Percentiles rank a stretch among this genome's conserved stretches.
Conservation (phyloP, 2,888 invertebrate species). For the Operophtera brumata region DNA sequence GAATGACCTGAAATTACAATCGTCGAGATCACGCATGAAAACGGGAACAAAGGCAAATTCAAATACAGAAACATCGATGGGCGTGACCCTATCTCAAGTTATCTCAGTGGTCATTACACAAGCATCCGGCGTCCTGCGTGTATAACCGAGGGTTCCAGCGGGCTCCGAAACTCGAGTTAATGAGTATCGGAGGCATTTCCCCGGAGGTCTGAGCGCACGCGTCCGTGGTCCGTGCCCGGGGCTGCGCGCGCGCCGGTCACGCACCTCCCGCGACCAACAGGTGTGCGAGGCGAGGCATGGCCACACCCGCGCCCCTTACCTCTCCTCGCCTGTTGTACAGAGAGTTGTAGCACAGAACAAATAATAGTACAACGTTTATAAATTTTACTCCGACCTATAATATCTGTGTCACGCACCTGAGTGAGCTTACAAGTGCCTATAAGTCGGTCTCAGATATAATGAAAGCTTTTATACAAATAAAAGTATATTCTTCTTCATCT, state of each 20-base stretch:
- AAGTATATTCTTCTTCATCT: too few relatives aligned
- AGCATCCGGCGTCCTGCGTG: constrained; percentile 69
- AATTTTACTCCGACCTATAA: not conserved
- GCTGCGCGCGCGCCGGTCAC: constrained; percentile 49
- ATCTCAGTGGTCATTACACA: constrained; percentile 60
- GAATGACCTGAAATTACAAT: constrained; percentile 70
- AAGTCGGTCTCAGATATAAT: too few relatives aligned
- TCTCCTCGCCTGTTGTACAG: not conserved
- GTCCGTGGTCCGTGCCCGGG: constrained; percentile 48
- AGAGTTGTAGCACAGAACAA: not conserved
- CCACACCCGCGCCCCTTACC: constrained; percentile 6
- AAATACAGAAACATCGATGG: constrained; percentile 33
- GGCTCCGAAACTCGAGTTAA: constrained; percentile 69
- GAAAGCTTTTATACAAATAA: too few relatives aligned
- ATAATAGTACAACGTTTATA: not conserved
- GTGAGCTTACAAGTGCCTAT: too few relatives aligned
- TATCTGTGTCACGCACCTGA: not conserved
- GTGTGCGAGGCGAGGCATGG: constrained; percentile 48
- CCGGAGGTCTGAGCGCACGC: constrained; percentile 55
- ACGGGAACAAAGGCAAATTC: constrained; percentile 35
- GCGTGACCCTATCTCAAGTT: constrained; percentile 35
- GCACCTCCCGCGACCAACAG: constrained; percentile 40
- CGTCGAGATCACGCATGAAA: constrained; percentile 38
- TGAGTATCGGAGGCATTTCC: constrained; percentile 72
- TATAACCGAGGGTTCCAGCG: constrained; percentile 64